Base-by-base conservation (phyloP, 2,888 invertebrate genomes). In the Drosophila picticornis region DNA sequence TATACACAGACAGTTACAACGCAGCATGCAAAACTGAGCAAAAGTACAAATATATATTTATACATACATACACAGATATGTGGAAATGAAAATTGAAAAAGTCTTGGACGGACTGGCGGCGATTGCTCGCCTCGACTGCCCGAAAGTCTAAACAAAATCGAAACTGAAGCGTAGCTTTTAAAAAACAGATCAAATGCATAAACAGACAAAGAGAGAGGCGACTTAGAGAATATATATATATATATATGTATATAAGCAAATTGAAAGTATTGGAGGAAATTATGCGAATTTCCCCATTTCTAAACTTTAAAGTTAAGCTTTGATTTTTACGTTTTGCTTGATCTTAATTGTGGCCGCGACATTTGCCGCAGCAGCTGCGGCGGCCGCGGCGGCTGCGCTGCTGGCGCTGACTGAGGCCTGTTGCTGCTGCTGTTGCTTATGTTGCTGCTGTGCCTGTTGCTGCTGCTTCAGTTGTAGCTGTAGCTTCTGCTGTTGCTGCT, bases 401-500 rank as follows among this genome's bases (percentile, higher is more conserved):
- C 65, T 81, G 48, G 73, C 84, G 71, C 72, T 85, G 86, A 57
- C 84, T 67, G 73, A 79, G 81, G 91, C 90, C 81, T 90, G 90
- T 77, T 93, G 92, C 90, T 92, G 92, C 91, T 59, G 58, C 40
- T 92, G 92, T 88, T 92, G 92, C 78, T 88, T 72, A 81, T 83
- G 86, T 80, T 85, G 84, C 82, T 90, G 84, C 67, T 82, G 78
- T 53, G 90, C 89, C 78, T 89, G 82, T 68, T 65, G 62, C 66
- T 84, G 86, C 71, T 88, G 88, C 51, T 90, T 84, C 74, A 83
- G 80, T 77, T 91, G 91, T 58, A 85, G 85, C 68, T 90, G 90
- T 70, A 91, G 92, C 88, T 92, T 92, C 91, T 92, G 92, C 91
- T 91, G 91, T 88, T 91, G 91, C 88, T 91, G 91, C 91, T 93